A percentile compares a stretch with the other conserved stretches of the same genome.
phyloP scores from a whole-genome alignment of 1,140 invertebrate genomes.

The Drosophila persimilis region DNA sequence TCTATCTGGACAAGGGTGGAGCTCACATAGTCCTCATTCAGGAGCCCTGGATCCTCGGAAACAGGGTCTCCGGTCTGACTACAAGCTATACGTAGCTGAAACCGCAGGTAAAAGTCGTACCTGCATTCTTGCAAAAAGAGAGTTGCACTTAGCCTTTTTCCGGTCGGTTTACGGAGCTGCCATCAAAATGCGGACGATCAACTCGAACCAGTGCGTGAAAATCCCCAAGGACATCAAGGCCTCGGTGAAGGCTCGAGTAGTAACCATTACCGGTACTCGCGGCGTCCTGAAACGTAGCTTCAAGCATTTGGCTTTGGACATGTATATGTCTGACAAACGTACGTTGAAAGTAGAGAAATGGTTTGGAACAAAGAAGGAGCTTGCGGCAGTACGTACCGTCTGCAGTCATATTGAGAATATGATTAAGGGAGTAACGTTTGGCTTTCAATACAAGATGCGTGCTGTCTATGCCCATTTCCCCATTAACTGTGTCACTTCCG shows the following conservation, averaged over 20 bases:
- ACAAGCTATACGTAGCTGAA: too few relatives aligned
- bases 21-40: too few relatives aligned
- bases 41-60: too few relatives aligned
- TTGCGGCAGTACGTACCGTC: slow-evolving; percentile 98
- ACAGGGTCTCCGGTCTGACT: too few relatives aligned
- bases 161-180: too few relatives aligned
- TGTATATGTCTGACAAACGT: slow-evolving; percentile 91
- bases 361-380: slow-evolving; percentile 99
- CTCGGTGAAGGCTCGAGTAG: slow-evolving; percentile 93
- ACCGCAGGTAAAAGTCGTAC: too few relatives aligned
- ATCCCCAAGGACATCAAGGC: slow-evolving; percentile 95
- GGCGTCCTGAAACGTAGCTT: slow-evolving; percentile 95
- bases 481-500: slow-evolving; percentile 99
- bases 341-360: slow-evolving; percentile 97
- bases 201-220: slow-evolving; percentile 96
- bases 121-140: too few relatives aligned
- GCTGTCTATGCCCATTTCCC: slow-evolving; percentile 99
- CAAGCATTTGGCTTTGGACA: slow-evolving; percentile 97
- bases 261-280: slow-evolving; percentile 97
- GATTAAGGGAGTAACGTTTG: slow-evolving; percentile 98
- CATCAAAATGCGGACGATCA: slow-evolving; percentile 95
- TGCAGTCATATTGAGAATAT: slow-evolving; percentile 99
- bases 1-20: too few relatives aligned
- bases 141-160: too few relatives aligned
- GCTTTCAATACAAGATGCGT: slow-evolving; percentile 99